A percentile compares a stretch with the other conserved stretches of the same genome.
These are phyloP conservation scores for Prosopocoilus inquinatus DNA, from an alignment of 2,888 invertebrate species.

Conservation along the genomic window DNA sequence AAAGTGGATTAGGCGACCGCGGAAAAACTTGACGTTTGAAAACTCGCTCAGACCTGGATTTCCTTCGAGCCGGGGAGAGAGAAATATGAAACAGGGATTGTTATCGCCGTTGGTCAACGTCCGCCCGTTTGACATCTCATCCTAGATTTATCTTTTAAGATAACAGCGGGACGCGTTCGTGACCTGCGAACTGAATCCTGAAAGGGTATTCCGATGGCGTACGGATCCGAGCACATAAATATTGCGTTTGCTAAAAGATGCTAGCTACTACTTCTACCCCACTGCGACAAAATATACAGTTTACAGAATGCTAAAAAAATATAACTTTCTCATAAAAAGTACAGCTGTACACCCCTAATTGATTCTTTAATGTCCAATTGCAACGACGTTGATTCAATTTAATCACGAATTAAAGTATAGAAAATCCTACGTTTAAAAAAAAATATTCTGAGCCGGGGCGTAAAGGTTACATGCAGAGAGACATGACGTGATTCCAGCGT, in stretches of 20 bases:
- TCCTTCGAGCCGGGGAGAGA: slow-evolving; percentile 17
- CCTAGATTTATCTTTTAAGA: slow-evolving; percentile 41
- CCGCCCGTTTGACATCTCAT: slow-evolving; percentile 40
- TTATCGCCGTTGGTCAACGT: slow-evolving; percentile 34
- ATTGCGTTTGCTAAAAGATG: slow-evolving; percentile 4
- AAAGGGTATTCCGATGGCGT: slow-evolving; percentile 10
- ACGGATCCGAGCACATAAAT: slow-evolving; percentile 15
- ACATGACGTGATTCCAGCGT: no score
- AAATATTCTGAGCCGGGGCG: no score
- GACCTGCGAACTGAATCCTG: slow-evolving; percentile 37
- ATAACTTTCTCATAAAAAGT: no score
- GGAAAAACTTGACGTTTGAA: slow-evolving; percentile 31
- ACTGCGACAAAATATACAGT: no score
- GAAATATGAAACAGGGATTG: slow-evolving; percentile 42
- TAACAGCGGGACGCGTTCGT: slow-evolving; percentile 40
- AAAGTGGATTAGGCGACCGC: slow-evolving; percentile 26
- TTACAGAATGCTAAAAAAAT: no score
- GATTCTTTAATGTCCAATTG: no score
- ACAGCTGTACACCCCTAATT: no score
- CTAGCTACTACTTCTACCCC: not conserved
- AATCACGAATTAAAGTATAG: no score
- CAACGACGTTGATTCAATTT: no score
- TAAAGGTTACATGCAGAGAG: no score
- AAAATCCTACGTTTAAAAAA: no score
- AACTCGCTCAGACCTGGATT: slow-evolving; percentile 27